Conservation (phyloP, 2,113 vertebrate species). For the Steatornis caripensis region DNA sequence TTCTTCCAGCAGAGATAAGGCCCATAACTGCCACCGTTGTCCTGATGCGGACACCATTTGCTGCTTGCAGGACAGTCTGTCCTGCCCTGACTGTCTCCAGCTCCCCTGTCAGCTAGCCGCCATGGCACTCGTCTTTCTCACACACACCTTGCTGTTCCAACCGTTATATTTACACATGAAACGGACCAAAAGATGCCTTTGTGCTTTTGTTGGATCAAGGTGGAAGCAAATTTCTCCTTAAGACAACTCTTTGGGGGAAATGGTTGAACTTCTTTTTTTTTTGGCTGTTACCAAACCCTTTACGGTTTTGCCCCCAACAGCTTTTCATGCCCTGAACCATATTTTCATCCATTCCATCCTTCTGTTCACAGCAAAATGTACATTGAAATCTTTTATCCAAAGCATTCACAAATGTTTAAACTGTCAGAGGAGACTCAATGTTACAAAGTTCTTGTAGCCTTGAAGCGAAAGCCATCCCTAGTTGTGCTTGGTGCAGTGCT, state of each 20-base stretch:
- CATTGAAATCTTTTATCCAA: neutral
- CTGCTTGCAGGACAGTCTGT: neutral
- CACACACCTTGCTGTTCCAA: neutral
- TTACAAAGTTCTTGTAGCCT: neutral
- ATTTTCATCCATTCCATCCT: neutral
- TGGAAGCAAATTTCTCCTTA: neutral
- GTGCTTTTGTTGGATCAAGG: neutral
- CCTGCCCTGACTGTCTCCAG: neutral
- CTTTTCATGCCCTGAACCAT: neutral
- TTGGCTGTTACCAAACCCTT: neutral
- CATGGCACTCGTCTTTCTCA: neutral
- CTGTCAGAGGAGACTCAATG: neutral
- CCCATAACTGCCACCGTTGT: neutral
- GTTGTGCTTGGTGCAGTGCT: neutral
- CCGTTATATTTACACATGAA: neutral
- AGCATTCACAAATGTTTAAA: neutral
- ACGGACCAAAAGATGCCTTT: neutral
- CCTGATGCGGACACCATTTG: neutral
- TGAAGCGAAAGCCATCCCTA: neutral
- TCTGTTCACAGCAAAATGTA: neutral
- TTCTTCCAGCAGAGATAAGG: neutral
- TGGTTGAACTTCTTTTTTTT: neutral
- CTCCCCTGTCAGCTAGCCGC: neutral
- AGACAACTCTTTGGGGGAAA: neutral
- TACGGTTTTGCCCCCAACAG: neutral